These are phyloP conservation scores for Lagocephalus sceleratus DNA, from an alignment of 2,797 vertebrate species.

Conservation along the genomic window DNA sequence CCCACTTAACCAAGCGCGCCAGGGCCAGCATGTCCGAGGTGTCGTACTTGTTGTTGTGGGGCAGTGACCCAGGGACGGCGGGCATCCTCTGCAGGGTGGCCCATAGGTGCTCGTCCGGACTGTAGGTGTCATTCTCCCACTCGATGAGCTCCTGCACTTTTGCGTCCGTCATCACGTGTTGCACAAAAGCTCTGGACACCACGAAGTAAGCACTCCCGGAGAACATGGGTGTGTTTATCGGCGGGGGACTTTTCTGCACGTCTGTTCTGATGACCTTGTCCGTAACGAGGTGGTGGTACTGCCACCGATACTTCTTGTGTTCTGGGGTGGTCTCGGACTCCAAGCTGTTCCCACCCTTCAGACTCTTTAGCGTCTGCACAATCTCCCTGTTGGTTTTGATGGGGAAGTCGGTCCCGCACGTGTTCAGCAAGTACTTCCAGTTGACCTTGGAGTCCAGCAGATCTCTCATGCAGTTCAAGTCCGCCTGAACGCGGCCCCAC, in stretches of 20 bases:
- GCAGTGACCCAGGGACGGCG: constrained; percentile 78
- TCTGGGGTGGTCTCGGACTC: constrained; percentile 72
- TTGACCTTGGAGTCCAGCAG: constrained; percentile 70
- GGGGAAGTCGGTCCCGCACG: constrained; percentile 85
- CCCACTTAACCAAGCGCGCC: constrained; percentile 86
- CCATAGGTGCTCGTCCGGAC: constrained; percentile 91
- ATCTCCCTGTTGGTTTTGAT: constrained; percentile 86
- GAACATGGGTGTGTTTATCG: constrained; percentile 80
- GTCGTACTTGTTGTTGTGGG: constrained; percentile 76
- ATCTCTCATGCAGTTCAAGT: constrained; percentile 86
- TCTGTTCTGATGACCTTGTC: constrained; percentile 42
- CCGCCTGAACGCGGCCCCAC: constrained; percentile 85
- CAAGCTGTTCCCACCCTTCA: constrained; percentile 82
- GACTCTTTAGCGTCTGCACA: constrained; percentile 68
- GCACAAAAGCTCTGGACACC: constrained; percentile 80
- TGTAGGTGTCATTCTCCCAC: constrained; percentile 90
- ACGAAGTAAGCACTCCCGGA: constrained; percentile 85
- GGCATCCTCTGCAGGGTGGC: constrained; percentile 85
- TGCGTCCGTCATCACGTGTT: constrained; percentile 70
- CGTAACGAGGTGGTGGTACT: constrained; percentile 65
- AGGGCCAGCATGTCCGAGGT: constrained; percentile 83
- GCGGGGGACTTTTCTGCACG: constrained; percentile 68
- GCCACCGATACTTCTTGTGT: constrained; percentile 75
- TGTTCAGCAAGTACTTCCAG: constrained; percentile 86
- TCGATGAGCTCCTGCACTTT: constrained; percentile 70